Evolutionary conservation across 1,140 invertebrate genomes (phyloP), one percentile per base, ranked within the genome.

Genomic region (Trypoxylus dichotomus): DNA sequence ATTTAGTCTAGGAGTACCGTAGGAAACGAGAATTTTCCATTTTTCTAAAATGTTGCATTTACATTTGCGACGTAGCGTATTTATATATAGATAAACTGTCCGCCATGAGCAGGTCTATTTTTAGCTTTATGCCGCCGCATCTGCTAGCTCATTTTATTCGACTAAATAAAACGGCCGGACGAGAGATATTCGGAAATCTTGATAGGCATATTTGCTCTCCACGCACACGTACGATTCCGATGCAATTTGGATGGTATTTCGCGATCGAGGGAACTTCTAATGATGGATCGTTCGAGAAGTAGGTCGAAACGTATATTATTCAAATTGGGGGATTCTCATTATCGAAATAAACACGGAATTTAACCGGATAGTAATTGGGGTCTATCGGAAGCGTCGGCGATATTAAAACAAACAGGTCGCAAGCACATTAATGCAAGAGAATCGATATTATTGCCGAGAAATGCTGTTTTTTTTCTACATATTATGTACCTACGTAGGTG

Each of bases 111-210:
- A 29, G 11, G 21, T 25, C 27, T 68, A 68, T 68, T 68, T 68
- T 68, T 68, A 29, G 63, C 27, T 25, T 29, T 68, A 68, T 68
- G 63, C 63, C 24, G 27, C 63, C 63, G 21, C 63, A 68, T 19
- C 63, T 68, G 63, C 24, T 68, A 27, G 63, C 27, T 29, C 27
- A 68, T 47, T 47, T 47, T 47, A 47, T 47, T 47, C n/a, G 11
- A 47, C 43, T 47, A 47, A 7, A 47, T 15, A 19, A 47, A 47
- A 47, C 43, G n/a, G 43, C 11, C 0, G n/a, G n/a, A 47, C 11
- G 43, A 47, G 11, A 42, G 43, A 13, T 47, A 13, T 47, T 13
- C n/a, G 43, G 11, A 47, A 13, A 47, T 47, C 11, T 47, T 47
- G 15, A 47, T 47, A 37, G 32, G 32, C 10, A 37, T 37, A 37